Base-by-base conservation (phyloP, 2,888 invertebrate species). In the Agrotis clavis region DNA sequence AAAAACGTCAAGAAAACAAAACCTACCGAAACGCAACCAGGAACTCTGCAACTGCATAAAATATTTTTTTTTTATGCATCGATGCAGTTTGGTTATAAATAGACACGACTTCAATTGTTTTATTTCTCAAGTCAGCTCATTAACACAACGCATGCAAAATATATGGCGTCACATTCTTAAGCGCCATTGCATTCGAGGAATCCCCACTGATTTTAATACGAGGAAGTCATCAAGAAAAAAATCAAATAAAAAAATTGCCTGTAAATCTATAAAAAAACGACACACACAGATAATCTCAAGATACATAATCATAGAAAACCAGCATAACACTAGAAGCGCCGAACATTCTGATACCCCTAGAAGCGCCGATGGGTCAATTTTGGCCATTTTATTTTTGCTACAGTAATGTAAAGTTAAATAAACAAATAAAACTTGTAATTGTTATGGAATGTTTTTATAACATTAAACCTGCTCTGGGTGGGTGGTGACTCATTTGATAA, bases 111-210 rank as follows among this genome's bases (percentile, higher is more conserved):
- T 69, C 11, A 45, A 69, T 61, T 54, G 50, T 68, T 56, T 77
- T 77, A 60, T 50, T 68, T 13, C 18, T 53, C 14, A 11, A 51
- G 30, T n/a, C 45, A 51, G n/a, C 47, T 41, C 16, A 67, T 48
- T 48, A 62, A 14, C 21, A 65, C 48, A 13, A 41, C n/a, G 30
- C n/a, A 48, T 51, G 50, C 21, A 66, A 59, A 73, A 50, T 62
- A 77, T 79, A 56, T 62, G n/a, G 48, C 79, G 21, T 66, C 51
- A 63, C 45, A 79, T 77, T 54, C 48, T 74, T 68, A 13, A 68
- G 1, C 11, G 7, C 25, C 14, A 65, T 73, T 54, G 61, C 14
- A 18, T 30, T 13, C 53, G 56, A 25, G 64, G 61, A 78, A 78
- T 77, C 69, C 50, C 60, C 56, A 41, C 57, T 53, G 6, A 48